Base-by-base conservation (phyloP, 2,888 invertebrate species). In the Drosophila neotestacea region DNA sequence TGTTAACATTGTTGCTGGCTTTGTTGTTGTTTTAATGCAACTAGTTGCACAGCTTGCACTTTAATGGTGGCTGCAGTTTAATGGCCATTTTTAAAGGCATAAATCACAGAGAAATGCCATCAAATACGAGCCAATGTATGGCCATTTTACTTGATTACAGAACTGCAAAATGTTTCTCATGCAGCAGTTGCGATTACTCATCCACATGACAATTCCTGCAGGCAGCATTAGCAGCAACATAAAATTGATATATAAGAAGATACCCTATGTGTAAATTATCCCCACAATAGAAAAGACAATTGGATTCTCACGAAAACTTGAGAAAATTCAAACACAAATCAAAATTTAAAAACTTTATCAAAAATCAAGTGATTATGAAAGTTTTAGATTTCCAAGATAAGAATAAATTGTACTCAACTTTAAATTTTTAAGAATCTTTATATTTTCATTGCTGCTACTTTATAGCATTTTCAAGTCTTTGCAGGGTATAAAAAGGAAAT, bases 51-150 rank as follows among this genome's bases (percentile, higher is more conserved):
- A 77, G 52, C 73, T 65, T 72, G 77, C 73, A 56, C 32, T 52
- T 76, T 76, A 73, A 78, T 69, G 48, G 54, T 6, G 28, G 47
- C 48, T 36, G 46, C 62, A 56, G 13, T 64, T 73, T 77, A 75
- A 84, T 69, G 63, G 65, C 71, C 79, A 65, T 81, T 87, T 87
- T 81, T 62, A 72, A 73, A 63, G 61, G 39, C 82, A 85, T 79
- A 82, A 85, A 85, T 83, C 85, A 81, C 81, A 58, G 69, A 48
- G 67, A 46, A 56, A 47, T 56, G 60, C 63, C 28, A 68, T 72
- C 30, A 68, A 58, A 68, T 61, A 73, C 64, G 62, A 56, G 70
- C 79, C 79, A 60, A 70, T 69, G 58, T 46, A 72, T 78, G 61
- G 67, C 70, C 66, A 70, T 64, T 87, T 73, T 64, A 61, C 73